These are phyloP conservation scores for Eustalomyia histrio DNA, from an alignment of 2,888 invertebrate species.

Conservation along the genomic window DNA sequence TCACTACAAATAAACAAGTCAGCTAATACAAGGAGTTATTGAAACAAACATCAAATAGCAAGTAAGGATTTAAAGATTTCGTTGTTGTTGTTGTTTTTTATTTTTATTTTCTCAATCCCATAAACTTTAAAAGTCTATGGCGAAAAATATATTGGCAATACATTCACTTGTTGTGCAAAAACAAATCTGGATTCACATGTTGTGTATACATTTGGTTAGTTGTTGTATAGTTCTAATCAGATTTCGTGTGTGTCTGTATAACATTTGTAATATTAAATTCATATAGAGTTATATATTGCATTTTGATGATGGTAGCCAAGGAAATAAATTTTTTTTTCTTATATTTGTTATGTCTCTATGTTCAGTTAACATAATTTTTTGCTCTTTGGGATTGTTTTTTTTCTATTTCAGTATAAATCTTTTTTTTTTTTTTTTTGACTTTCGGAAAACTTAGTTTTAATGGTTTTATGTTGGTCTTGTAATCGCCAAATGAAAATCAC, in stretches of 20 bases:
- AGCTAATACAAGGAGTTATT: constrained; percentile 25
- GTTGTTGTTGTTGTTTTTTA: too few relatives aligned
- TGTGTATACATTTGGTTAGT: constrained; percentile 2
- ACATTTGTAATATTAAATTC: constrained; percentile 42
- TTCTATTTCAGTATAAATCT: too few relatives aligned
- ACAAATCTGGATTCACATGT: constrained; percentile 1
- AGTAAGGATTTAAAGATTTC: background rate
- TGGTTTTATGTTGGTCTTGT: constrained; percentile 67
- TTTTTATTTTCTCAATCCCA: background rate
- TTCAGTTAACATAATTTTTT: too few relatives aligned
- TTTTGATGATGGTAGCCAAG: background rate
- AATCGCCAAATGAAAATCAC: constrained; percentile 77
- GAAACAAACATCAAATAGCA: background rate
- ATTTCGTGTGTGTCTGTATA: constrained; percentile 60
- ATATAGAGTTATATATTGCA: constrained; percentile 11
- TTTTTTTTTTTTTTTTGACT: too few relatives aligned
- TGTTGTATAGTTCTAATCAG: constrained; percentile 63
- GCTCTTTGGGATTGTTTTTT: too few relatives aligned
- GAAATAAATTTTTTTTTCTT: constrained; percentile 11
- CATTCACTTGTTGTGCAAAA: constrained; percentile 52
- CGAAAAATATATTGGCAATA: background rate
- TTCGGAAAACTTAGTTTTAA: constrained; percentile 42
- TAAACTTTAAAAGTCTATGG: background rate
- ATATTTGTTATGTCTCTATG: too few relatives aligned
- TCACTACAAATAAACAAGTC: constrained; percentile 22